phyloP scores from a whole-genome alignment of 2,113 vertebrate genomes.

The Pygoscelis adeliae region DNA sequence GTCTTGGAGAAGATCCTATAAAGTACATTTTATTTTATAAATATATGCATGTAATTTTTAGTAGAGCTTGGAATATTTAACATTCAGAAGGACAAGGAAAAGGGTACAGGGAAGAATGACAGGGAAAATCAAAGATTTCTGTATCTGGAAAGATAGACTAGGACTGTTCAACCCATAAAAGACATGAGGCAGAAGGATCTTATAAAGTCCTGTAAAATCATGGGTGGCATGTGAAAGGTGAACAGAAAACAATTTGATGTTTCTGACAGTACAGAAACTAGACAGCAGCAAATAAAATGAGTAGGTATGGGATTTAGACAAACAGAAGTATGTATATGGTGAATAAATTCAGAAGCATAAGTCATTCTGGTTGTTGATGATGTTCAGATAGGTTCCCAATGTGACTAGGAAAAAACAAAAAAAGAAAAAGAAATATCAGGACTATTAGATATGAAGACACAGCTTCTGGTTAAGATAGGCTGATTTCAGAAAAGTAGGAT shows the following conservation, averaged over 20 bases:
- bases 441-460: background rate
- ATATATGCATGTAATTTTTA: background rate
- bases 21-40: background rate
- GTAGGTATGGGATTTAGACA: background rate
- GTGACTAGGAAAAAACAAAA: background rate
- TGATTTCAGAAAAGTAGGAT: background rate
- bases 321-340: background rate
- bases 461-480: background rate
- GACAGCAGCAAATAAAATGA: background rate
- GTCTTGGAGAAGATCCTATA: background rate
- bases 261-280: background rate
- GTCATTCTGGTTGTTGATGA: background rate
- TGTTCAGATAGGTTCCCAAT: background rate
- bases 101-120: background rate
- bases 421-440: background rate
- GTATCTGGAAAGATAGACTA: background rate
- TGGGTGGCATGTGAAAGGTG: background rate
- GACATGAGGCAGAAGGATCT: background rate
- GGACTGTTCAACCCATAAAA: background rate
- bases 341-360: background rate
- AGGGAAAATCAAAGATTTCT: background rate
- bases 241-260: background rate
- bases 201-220: background rate
- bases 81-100: background rate
- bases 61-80: background rate